These are phyloP conservation scores for Grammomys dolichurus DNA, from an alignment of 2,113 vertebrate genomes.

Conservation along the genomic window DNA sequence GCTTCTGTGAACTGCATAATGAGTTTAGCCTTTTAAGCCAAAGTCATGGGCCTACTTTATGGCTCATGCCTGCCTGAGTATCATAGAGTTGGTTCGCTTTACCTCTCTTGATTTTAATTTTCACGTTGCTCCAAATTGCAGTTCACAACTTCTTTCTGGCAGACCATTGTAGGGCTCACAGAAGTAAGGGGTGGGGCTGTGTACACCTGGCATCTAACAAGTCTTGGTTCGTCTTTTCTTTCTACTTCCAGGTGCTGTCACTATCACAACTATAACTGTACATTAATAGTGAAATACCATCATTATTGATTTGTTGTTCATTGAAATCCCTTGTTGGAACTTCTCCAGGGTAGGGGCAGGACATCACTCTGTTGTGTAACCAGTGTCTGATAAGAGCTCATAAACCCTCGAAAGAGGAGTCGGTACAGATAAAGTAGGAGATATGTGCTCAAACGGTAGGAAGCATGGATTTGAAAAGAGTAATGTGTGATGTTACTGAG, in stretches of 20 bases:
- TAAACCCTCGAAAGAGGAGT: background rate
- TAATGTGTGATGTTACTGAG: background rate
- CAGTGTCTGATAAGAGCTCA: background rate
- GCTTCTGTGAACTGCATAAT: conserved; percentile 16
- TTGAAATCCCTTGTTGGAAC: conserved; percentile 6
- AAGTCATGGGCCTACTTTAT: background rate
- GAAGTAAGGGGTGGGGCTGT: background rate
- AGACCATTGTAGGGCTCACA: background rate
- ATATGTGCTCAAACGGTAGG: background rate
- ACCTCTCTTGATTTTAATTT: conserved; percentile 40
- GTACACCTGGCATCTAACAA: background rate
- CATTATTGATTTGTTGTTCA: background rate
- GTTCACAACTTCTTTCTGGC: background rate
- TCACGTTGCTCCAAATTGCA: background rate
- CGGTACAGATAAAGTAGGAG: background rate
- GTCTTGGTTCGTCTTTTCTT: background rate
- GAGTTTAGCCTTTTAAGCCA: background rate
- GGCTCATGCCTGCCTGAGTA: background rate
- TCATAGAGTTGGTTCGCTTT: background rate
- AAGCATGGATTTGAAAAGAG: background rate
- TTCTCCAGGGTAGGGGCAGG: background rate
- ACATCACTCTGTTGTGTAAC: background rate
- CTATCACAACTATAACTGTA: background rate
- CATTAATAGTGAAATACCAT: background rate
- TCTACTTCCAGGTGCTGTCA: background rate